Evolutionary conservation across 1,140 invertebrate genomes (phyloP).

Genomic region (Pseudomyrmex sp.): DNA sequence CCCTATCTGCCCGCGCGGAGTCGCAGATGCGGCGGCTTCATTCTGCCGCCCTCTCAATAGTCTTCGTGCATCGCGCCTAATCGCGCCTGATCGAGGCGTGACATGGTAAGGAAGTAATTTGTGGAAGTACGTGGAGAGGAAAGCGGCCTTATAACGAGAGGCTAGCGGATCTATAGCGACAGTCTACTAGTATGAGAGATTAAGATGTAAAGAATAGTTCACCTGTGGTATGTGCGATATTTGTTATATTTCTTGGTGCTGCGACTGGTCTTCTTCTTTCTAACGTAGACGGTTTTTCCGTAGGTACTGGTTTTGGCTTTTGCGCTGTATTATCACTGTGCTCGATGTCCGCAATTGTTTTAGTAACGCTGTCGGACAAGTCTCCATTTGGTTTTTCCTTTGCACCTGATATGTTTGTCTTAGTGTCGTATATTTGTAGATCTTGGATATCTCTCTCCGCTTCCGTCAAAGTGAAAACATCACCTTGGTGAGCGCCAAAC

Average conservation of each 20-base stretch:
- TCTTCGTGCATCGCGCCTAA: too few relatives aligned
- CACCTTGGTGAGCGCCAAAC: conserved; percentile 31
- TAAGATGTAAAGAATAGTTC: neutral
- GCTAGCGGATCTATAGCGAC: too few relatives aligned
- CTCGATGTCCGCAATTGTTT: conserved; percentile 65
- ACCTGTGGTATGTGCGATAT: conserved; percentile 74
- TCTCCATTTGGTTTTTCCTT: conserved; percentile 31
- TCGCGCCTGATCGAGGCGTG: too few relatives aligned
- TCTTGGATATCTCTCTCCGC: conserved; percentile 68
- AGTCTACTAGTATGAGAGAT: too few relatives aligned
- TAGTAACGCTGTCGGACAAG: conserved; percentile 60
- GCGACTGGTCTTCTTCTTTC: conserved; percentile 83
- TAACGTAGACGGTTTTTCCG: conserved; percentile 76
- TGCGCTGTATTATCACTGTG: conserved; percentile 59
- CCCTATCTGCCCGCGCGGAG: too few relatives aligned
- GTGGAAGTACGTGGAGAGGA: too few relatives aligned
- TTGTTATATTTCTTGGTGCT: conserved; percentile 85
- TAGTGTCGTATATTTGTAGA: conserved; percentile 54
- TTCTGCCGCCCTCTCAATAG: too few relatives aligned
- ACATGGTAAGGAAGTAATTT: too few relatives aligned
- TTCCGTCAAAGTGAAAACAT: conserved; percentile 56
- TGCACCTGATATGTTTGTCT: conserved; percentile 25
- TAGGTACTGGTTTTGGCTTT: conserved; percentile 77
- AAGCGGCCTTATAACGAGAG: too few relatives aligned
- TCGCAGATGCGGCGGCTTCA: too few relatives aligned